Conservation (phyloP, 1,140 invertebrate species). For the Drosophila athabasca region DNA sequence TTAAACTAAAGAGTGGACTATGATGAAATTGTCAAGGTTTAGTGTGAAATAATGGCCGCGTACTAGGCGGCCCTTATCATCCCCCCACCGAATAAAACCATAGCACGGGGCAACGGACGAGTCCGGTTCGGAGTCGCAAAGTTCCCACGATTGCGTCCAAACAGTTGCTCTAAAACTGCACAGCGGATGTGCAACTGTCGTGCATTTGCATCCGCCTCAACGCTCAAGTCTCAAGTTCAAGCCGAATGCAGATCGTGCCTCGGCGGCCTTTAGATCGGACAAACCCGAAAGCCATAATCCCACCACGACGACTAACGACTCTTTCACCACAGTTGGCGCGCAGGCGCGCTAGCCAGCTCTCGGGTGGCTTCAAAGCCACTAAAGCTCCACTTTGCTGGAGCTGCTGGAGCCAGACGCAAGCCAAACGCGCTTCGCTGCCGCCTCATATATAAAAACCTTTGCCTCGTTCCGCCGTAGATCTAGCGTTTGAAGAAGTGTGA, state of each 20-base stretch:
- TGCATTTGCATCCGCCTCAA: slow-evolving; percentile 4
- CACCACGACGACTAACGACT: not conserved
- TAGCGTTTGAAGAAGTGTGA: no score
- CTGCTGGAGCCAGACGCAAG: slow-evolving; percentile 77
- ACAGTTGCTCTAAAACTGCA: slow-evolving; percentile 39
- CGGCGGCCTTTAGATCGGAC: no score
- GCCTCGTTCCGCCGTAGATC: not conserved
- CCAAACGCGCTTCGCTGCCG: slow-evolving; percentile 60
- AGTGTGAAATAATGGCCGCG: slow-evolving; percentile 28
- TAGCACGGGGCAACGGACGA: no score
- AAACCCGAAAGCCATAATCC: no score
- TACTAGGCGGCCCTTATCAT: not conserved
- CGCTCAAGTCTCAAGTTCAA: slow-evolving; percentile 53
- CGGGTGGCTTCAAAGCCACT: slow-evolving; percentile 39
- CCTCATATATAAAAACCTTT: slow-evolving; percentile 20
- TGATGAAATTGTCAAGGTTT: slow-evolving; percentile 4
- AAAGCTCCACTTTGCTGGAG: slow-evolving; percentile 67
- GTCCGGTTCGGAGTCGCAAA: no score
- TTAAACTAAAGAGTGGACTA: slow-evolving; percentile 9
- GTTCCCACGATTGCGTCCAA: not conserved
- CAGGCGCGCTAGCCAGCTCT: slow-evolving; percentile 37
- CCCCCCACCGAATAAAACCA: no score
- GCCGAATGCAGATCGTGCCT: slow-evolving; percentile 14
- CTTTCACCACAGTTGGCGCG: slow-evolving; percentile 34
- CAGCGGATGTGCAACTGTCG: slow-evolving; percentile 25